Percentiles rank a stretch among this genome's conserved stretches.
phyloP scores from a whole-genome alignment of 1,140 invertebrate species.

The Ctenoplectra terminalis region DNA sequence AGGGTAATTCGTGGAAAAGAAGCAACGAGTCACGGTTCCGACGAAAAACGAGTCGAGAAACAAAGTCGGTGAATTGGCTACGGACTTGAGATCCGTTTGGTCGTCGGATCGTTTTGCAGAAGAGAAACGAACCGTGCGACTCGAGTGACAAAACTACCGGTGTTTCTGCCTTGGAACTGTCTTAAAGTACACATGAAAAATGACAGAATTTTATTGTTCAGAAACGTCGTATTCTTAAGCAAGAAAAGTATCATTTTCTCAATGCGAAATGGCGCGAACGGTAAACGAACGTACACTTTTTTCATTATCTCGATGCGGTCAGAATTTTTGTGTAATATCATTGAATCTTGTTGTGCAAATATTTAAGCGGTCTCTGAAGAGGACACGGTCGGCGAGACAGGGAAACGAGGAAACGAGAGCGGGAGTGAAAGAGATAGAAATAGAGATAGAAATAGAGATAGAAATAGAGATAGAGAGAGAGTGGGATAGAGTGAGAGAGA shows the following conservation, averaged over 20 bases:
- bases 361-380: conserved; percentile 64
- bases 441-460: conserved; percentile 19
- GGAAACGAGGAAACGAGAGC: neutral
- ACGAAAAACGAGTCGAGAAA: conserved; percentile 21
- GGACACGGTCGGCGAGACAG: conserved; percentile 53
- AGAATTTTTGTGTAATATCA: conserved; percentile 62
- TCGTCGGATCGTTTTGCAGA: conserved; percentile 30
- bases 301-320: conserved; percentile 31
- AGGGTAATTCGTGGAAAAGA: neutral
- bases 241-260: neutral
- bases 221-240: neutral
- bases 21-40: neutral
- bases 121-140: conserved; percentile 20
- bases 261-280: neutral
- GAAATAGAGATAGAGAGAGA: neutral
- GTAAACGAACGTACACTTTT: conserved; percentile 28
- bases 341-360: conserved; percentile 65
- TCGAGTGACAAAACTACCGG: neutral
- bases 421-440: conserved; percentile 25
- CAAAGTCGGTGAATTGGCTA: neutral
- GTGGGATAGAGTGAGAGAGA: conserved; percentile 34
- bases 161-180: neutral
- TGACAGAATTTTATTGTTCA: neutral
- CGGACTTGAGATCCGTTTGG: neutral
- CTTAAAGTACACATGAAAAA: conserved; percentile 5